phyloP scores from a whole-genome alignment of 1,140 invertebrate species.

The Schmidtea mediterranea region DNA sequence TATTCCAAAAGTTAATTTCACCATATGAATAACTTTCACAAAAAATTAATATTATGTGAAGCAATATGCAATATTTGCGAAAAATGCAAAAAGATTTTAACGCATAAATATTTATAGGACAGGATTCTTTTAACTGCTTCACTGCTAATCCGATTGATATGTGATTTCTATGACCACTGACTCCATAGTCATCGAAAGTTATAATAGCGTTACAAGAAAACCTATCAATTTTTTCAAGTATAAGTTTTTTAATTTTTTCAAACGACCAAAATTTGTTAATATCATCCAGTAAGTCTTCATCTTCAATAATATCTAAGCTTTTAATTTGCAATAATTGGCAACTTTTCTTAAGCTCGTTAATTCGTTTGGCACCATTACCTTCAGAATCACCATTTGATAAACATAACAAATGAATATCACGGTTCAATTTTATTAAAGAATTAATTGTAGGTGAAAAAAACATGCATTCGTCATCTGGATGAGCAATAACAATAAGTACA shows the following conservation, averaged over 20 bases:
- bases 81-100: background rate
- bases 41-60: background rate
- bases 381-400: conserved; percentile 50
- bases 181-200: conserved; percentile 65
- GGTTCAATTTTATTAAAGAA: conserved; percentile 31
- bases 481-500: conserved; percentile 55
- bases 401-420: conserved; percentile 51
- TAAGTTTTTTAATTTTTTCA: conserved; percentile 9
- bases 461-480: conserved; percentile 83
- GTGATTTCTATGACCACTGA: conserved; percentile 66
- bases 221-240: conserved; percentile 11
- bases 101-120: background rate
- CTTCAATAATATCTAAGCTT: conserved; percentile 7
- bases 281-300: conserved; percentile 1
- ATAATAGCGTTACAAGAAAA: conserved; percentile 29
- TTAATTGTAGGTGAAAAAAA: conserved; percentile 76
- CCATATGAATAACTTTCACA: background rate
- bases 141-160: conserved; percentile 11
- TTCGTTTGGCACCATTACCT: conserved; percentile 37
- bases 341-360: conserved; percentile 47
- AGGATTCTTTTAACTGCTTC: background rate
- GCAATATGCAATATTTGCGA: background rate
- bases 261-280: conserved; percentile 5
- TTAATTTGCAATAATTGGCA: conserved; percentile 48
- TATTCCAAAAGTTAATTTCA: background rate